phyloP scores from a whole-genome alignment of 2,888 invertebrate species.

The Coenonympha arcania region DNA sequence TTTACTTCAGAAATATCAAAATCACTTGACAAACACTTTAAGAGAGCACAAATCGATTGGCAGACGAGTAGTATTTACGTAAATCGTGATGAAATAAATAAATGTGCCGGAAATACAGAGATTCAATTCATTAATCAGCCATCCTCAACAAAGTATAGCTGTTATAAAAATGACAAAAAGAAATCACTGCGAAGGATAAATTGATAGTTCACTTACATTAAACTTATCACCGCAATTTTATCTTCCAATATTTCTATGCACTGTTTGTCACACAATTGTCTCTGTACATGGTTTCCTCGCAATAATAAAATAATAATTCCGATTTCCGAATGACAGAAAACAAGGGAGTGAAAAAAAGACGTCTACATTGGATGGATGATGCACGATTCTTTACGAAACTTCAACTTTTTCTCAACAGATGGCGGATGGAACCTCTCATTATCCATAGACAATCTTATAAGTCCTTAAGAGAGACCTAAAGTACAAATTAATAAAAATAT shows the following conservation, averaged over 20 bases:
- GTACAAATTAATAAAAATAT: background rate
- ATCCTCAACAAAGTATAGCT: constrained; percentile 28
- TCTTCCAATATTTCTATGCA: constrained; percentile 33
- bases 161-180: constrained; percentile 37
- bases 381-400: constrained; percentile 39
- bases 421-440: constrained; percentile 37
- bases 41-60: background rate
- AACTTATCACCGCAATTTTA: constrained; percentile 36
- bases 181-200: constrained; percentile 41
- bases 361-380: constrained; percentile 48
- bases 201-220: constrained; percentile 51
- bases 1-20: background rate
- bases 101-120: constrained; percentile 17
- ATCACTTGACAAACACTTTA: background rate
- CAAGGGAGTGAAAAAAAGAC: constrained; percentile 63
- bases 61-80: background rate
- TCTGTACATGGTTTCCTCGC: constrained; percentile 40
- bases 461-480: constrained; percentile 42
- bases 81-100: background rate
- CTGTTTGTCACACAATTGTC: constrained; percentile 44
- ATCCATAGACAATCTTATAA: constrained; percentile 47
- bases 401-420: constrained; percentile 46
- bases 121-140: constrained; percentile 22
- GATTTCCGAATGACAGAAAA: constrained; percentile 60
- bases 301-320: constrained; percentile 45